Evolutionary conservation across 2,888 invertebrate genomes (phyloP).

Genomic region (Cenopis cana): DNA sequence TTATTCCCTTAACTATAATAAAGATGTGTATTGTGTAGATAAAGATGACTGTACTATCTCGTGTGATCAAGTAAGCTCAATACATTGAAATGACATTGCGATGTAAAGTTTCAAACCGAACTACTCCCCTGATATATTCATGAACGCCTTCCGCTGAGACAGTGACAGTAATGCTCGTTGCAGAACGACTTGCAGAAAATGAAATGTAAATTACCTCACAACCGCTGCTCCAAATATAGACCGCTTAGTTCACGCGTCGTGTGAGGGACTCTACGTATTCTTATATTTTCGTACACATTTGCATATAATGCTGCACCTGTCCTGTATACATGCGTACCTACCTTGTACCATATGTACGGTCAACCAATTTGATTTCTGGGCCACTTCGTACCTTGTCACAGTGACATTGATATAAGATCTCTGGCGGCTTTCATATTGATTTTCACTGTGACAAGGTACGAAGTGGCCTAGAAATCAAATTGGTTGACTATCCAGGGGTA

Average conservation of each 20-base stretch:
- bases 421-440: too few relatives aligned
- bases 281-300: conserved; percentile 14
- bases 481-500: too few relatives aligned
- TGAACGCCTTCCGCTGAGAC: not conserved
- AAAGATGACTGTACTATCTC: too few relatives aligned
- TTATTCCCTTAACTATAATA: too few relatives aligned
- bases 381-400: too few relatives aligned
- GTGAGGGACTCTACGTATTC: conserved; percentile 13
- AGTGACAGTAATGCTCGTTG: conserved; percentile 26
- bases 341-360: not conserved
- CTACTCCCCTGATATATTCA: not conserved
- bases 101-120: not conserved
- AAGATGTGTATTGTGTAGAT: too few relatives aligned
- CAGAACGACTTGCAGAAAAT: conserved; percentile 36
- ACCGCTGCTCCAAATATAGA: conserved; percentile 60
- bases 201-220: conserved; percentile 50
- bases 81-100: not conserved
- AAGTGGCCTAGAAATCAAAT: too few relatives aligned
- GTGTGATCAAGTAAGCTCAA: not conserved
- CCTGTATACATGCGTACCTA: not conserved
- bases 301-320: conserved; percentile 6
- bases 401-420: too few relatives aligned
- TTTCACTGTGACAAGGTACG: too few relatives aligned
- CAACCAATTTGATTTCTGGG: too few relatives aligned
- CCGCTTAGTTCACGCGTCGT: conserved; percentile 58